Evolutionary conservation across 2,797 vertebrate genomes (phyloP).

Genomic region (Eulemur albifrons): DNA sequence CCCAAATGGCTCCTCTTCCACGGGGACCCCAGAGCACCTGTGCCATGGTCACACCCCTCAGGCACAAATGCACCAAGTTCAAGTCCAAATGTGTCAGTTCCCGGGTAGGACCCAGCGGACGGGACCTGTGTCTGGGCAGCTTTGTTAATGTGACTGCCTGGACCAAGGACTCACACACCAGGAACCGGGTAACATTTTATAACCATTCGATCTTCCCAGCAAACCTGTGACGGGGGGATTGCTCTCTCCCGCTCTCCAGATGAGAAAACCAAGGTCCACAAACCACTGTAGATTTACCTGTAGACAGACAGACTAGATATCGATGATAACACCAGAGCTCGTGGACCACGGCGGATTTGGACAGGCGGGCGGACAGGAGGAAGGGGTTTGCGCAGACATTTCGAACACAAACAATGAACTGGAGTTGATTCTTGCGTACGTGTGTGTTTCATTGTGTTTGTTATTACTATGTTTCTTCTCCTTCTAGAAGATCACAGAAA

Average conservation of each 20-base stretch:
- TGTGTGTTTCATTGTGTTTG: background rate
- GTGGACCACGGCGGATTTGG: rapidly evolving
- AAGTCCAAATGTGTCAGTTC: rapidly evolving
- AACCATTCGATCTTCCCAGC: background rate
- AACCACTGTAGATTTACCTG: rapidly evolving
- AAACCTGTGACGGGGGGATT: rapidly evolving
- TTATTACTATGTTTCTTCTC: background rate
- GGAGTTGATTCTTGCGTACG: background rate
- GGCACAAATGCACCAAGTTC: background rate
- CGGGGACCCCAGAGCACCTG: rapidly evolving
- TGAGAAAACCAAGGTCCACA: background rate
- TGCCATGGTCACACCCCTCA: rapidly evolving
- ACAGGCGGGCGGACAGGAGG: rapidly evolving
- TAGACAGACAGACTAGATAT: rapidly evolving
- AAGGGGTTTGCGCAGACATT: rapidly evolving
- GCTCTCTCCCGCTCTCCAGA: background rate
- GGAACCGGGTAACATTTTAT: rapidly evolving
- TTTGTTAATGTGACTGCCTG: rapidly evolving
- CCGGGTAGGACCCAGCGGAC: no score
- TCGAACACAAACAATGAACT: no score
- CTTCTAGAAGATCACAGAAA: constrained; percentile 11
- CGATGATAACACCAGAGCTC: background rate
- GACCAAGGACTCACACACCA: rapidly evolving
- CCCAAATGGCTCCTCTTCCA: background rate
- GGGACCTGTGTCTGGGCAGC: background rate